These are phyloP conservation scores for Sminthurinus signatus DNA, from an alignment of 1,140 invertebrate species.

Conservation along the genomic window DNA sequence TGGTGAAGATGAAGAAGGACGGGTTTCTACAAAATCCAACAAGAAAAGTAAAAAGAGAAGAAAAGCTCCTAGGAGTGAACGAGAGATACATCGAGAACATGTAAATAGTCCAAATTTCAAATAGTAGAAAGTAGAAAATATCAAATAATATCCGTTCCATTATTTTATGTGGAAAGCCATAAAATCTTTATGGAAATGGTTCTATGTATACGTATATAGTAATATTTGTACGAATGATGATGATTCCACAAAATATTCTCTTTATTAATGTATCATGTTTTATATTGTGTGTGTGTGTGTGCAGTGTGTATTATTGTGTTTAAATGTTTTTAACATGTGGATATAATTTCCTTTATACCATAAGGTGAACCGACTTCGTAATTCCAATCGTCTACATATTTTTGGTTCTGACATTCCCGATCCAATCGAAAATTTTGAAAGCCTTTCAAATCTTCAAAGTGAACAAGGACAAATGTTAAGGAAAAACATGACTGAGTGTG, in stretches of 20 bases:
- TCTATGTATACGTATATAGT: background rate
- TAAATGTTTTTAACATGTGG: conserved; percentile 13
- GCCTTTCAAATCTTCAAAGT: conserved; percentile 55
- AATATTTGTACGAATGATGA: background rate
- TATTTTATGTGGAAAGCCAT: too few species aligned
- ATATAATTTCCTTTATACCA: conserved; percentile 10
- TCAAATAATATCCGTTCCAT: too few species aligned
- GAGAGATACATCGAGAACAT: conserved; percentile 7
- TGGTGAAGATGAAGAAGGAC: background rate
- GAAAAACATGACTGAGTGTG: conserved; percentile 64
- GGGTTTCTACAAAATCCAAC: too few species aligned
- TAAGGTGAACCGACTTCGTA: conserved; percentile 66
- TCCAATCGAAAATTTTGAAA: conserved; percentile 65
- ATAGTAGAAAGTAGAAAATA: too few species aligned
- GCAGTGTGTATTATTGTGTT: conserved; percentile 12
- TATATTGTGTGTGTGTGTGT: too few species aligned
- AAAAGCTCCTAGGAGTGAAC: conserved; percentile 15
- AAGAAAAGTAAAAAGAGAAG: conserved; percentile 2
- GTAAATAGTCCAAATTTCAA: conserved; percentile 10
- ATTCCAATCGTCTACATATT: conserved; percentile 66
- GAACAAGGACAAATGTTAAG: conserved; percentile 51
- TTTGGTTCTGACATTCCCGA: conserved; percentile 67
- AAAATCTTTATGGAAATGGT: too few species aligned
- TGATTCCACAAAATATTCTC: too few species aligned
- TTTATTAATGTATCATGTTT: too few species aligned